Evolutionary conservation across 2,888 invertebrate species (phyloP).

Genomic region (Drosophila tripunctata): DNA sequence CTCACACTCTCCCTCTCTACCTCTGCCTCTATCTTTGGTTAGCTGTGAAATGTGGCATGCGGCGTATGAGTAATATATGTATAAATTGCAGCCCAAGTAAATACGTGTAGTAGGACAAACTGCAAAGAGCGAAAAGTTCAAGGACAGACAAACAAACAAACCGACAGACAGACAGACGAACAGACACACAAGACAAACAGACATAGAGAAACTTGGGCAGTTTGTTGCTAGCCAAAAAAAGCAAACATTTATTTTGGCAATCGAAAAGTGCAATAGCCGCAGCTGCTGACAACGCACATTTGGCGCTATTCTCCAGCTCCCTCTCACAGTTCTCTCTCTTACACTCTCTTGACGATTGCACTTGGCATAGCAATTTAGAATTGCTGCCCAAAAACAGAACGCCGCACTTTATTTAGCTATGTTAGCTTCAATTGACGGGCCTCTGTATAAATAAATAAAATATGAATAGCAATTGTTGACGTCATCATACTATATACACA

Average conservation of each 20-base stretch:
- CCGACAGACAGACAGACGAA: constrained; percentile 3
- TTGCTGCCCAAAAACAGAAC: constrained; percentile 38
- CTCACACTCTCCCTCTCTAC: not conserved
- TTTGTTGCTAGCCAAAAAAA: constrained; percentile 26
- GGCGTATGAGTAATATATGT: constrained; percentile 41
- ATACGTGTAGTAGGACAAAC: constrained; percentile 15
- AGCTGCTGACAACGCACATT: constrained; percentile 31
- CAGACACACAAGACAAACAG: not conserved
- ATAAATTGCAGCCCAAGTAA: not conserved
- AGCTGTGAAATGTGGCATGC: constrained; percentile 10
- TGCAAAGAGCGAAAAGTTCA: constrained; percentile 50
- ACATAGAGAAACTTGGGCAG: not conserved
- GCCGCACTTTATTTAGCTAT: constrained; percentile 37
- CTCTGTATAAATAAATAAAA: constrained; percentile 30
- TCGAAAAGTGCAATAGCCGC: constrained; percentile 54
- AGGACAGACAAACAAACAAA: constrained; percentile 48
- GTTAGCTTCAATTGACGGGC: constrained; percentile 39
- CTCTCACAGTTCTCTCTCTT: no score
- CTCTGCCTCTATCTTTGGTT: not conserved
- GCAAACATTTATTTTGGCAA: constrained; percentile 41
- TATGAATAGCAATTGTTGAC: constrained; percentile 42
- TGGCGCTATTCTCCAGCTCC: not conserved
- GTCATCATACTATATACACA: no score
- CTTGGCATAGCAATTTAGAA: constrained; percentile 43
- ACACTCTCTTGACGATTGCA: constrained; percentile 6